Evolutionary conservation across 1,140 invertebrate species (phyloP), one percentile per base, ranked within the genome.

Genomic region (Drosophila equinoxialis): DNA sequence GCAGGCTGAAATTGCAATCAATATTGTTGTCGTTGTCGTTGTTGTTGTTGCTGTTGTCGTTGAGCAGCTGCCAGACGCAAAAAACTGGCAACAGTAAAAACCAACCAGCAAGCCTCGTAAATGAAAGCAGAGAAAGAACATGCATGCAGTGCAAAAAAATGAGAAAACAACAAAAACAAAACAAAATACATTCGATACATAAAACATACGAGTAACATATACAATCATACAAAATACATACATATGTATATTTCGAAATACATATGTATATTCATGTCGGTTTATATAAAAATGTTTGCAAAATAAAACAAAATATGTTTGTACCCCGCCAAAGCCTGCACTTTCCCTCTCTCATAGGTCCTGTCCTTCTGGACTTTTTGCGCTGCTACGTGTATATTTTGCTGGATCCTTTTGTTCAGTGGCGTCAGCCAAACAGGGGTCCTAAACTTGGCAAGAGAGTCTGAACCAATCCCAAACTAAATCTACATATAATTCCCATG

Each of bases 51-150:
- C 62, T 64, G 58, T 62, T 68, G 65, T 61, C 37, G 70, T 65
- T 76, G 68, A 89, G 83, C 84, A 87, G 83, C 83, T 89, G 83
- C 83, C 83, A 87, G 83, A 87, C 83, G 89, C 76, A 86, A 77
- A 84, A 78, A 87, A 75, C 65, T 79, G 79, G 76, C 76, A 86
- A 87, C 82, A 86, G 82, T 86, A 86, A 86, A 86, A 86, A 79
- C 79, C 69, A 86, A 79, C 79, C 69, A 85, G 82, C 79, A 70
- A 85, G 82, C 79, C 83, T 82, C 71, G 68, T 77, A 84, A 85
- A 81, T 86, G 82, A 81, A 86, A 85, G 69, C 51, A 65, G 42
- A 70, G 60, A 65, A 74, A 72, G 69, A 84, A 78, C 73, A 67
- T 76, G 60, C 74, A 76, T 76, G 60, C 74, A 76, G 48, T 48